Evolutionary conservation across 2,888 invertebrate species (phyloP).

Genomic region (Nysson spinosus): DNA sequence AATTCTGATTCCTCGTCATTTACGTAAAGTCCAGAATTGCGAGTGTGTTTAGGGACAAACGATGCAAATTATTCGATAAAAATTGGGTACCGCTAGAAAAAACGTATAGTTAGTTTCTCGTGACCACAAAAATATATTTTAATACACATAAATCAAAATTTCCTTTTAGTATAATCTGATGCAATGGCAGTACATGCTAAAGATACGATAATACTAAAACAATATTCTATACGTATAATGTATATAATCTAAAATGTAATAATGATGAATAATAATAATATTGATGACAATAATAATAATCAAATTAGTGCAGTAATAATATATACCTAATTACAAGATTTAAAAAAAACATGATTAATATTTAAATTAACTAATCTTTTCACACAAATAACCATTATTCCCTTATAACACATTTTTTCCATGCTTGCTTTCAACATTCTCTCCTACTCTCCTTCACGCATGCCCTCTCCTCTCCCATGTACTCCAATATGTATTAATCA

Average conservation of each 20-base stretch:
- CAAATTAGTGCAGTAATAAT: no score
- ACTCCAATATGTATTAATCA: constrained; percentile 27
- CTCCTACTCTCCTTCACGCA: constrained; percentile 6
- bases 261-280: constrained; percentile 3
- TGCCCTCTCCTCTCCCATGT: constrained; percentile 2
- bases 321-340: constrained; percentile 31
- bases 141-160: no score
- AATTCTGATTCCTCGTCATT: no score
- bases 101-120: not conserved
- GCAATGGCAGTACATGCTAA: not conserved
- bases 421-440: constrained; percentile 10
- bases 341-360: constrained; percentile 29
- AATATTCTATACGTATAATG: constrained; percentile 11
- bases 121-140: not conserved
- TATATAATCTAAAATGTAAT: constrained; percentile 21
- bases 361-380: constrained; percentile 18
- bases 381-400: not conserved
- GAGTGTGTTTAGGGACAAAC: constrained; percentile 55
- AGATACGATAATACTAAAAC: not conserved
- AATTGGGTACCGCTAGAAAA: no score
- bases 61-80: constrained; percentile 36
- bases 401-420: not conserved
- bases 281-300: constrained; percentile 18
- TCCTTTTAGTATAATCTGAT: not conserved
- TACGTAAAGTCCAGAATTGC: no score